Base-by-base conservation (phyloP, 2,113 vertebrate genomes). In the Heterocephalus glaber region DNA sequence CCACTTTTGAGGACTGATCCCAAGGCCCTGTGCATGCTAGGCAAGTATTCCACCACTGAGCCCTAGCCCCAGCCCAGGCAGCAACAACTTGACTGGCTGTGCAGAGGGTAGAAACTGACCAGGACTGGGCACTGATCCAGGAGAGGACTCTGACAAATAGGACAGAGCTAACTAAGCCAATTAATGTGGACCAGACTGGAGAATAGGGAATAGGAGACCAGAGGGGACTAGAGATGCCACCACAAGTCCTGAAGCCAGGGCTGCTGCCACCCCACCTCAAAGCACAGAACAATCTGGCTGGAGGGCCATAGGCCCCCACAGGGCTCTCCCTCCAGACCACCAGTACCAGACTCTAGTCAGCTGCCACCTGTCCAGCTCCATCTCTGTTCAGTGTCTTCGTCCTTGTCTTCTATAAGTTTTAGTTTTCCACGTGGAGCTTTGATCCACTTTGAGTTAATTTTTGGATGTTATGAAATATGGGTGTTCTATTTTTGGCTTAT, bases 231-330 rank as follows among this genome's bases (percentile, higher is more conserved):
- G 19, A 80, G 74, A 38, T 8, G 20, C 44, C 66, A 20, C 33
- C 24, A 41, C 33, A 35, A 49, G 38, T 52, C 58, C 41, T 19
- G 22, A 66, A 74, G 35, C n/a, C 3, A 2, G 41, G 16, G 28
- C 33, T 47, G 52, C 44, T 47, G 49, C 49, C 38, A 41, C 35
- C 7, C 47, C 19, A 60, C 20, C 17, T 13, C 26, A 52, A 5
- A 19, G 30, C 49, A 26, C 5, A 17, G 2, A 41, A 5, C 4
- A 5, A 58, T 1, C 7, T 24, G 52, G 30, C 14, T 2, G 22
- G 19, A 35, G 28, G 26, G 19, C 49, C 47, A n/a, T 19, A 0
- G 8, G n/a, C 49, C 33, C 17, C 52, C 14, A 0, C 17, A 19
- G 6, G 2, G 3, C 63, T 30, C 54, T 44, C 35, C 16, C 14